phyloP scores from a whole-genome alignment of 2,888 invertebrate genomes.

The Cheilosia impressa region DNA sequence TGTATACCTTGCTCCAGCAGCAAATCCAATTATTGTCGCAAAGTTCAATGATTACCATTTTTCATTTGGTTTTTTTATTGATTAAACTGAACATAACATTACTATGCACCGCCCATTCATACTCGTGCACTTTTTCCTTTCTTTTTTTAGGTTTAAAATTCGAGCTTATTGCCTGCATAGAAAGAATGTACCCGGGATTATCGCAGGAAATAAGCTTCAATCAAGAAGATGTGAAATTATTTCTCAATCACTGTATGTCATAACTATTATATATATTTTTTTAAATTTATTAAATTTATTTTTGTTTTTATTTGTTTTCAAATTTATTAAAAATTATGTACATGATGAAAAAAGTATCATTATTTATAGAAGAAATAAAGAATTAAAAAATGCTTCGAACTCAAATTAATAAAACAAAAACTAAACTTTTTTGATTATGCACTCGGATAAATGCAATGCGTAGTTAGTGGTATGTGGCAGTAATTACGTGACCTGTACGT shows the following conservation, averaged over 20 bases:
- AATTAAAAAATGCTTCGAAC: constrained; percentile 53
- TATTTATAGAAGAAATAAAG: constrained; percentile 57
- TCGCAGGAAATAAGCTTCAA: not conserved
- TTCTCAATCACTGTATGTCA: constrained; percentile 18
- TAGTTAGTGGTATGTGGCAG: too few species aligned
- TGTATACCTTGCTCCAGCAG: constrained; percentile 34
- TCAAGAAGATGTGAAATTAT: constrained; percentile 10
- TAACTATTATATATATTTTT: not conserved
- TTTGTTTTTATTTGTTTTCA: constrained; percentile 36
- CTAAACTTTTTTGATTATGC: not conserved
- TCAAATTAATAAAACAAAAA: constrained; percentile 10
- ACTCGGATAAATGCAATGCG: too few species aligned
- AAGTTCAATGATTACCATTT: constrained; percentile 23
- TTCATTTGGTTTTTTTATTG: not conserved
- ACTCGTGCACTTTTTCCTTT: not conserved
- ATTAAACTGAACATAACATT: constrained; percentile 17
- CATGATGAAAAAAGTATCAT: constrained; percentile 16
- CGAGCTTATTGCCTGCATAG: constrained; percentile 15
- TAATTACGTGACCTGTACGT: too few species aligned
- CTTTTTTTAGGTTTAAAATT: constrained; percentile 15
- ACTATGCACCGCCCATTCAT: constrained; percentile 4
- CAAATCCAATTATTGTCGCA: constrained; percentile 23
- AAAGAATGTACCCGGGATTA: not conserved
- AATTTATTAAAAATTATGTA: constrained; percentile 34
- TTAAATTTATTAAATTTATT: not conserved